Percentiles rank a stretch among this genome's conserved stretches.
Conservation (phyloP, 2,888 invertebrate genomes). For the Augochlorella aurata region DNA sequence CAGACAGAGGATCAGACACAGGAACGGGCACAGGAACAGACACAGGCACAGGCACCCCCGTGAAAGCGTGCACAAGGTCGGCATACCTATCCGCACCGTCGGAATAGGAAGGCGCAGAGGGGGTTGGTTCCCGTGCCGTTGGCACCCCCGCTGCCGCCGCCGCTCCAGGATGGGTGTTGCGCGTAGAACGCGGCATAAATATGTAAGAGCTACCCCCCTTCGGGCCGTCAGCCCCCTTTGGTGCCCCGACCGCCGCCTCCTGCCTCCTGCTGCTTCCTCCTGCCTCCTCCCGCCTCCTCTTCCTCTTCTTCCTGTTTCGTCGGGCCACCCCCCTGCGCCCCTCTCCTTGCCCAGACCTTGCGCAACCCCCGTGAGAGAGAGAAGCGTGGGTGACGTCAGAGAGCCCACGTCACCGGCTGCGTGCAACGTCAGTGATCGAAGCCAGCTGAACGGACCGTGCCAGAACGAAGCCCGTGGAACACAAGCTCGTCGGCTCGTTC, state of each 20-base stretch:
- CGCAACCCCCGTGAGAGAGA: constrained; percentile 70
- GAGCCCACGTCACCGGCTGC: constrained; percentile 75
- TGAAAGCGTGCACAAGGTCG: constrained; percentile 67
- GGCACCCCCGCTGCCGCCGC: constrained; percentile 34
- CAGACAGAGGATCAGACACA: neutral
- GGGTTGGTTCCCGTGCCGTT: constrained; percentile 56
- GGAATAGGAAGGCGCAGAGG: constrained; percentile 51
- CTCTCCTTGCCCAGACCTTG: constrained; percentile 72
- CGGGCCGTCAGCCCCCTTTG: constrained; percentile 70
- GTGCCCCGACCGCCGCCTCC: constrained; percentile 53
- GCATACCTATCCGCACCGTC: constrained; percentile 57
- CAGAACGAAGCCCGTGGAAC: constrained; percentile 42
- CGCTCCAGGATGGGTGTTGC: constrained; percentile 73
- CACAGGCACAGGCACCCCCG: constrained; percentile 41
- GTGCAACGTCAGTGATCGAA: constrained; percentile 80
- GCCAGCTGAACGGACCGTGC: constrained; percentile 75
- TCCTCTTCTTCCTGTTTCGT: constrained; percentile 50
- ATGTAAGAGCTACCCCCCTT: constrained; percentile 79
- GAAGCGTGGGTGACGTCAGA: constrained; percentile 68
- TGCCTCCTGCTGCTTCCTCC: constrained; percentile 2
- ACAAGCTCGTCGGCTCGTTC: neutral
- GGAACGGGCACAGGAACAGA: neutral
- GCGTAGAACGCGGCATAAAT: constrained; percentile 81
- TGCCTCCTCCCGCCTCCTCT: constrained; percentile 36
- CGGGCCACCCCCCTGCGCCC: constrained; percentile 25